phyloP scores from a whole-genome alignment of 1,140 invertebrate species.

The Cherax destructor region DNA sequence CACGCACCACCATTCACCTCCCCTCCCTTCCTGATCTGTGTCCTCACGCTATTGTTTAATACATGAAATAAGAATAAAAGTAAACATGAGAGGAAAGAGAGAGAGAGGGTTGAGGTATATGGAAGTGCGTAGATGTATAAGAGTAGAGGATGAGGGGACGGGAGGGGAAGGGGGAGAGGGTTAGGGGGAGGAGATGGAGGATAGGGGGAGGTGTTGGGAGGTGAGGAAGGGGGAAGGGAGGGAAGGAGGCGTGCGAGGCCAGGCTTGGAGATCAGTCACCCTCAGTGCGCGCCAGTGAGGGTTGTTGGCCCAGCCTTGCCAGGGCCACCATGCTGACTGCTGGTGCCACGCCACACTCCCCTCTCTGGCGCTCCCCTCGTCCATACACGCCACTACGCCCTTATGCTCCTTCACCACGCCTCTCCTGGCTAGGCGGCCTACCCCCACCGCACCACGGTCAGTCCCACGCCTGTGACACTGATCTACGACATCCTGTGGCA shows the following conservation, averaged over 20 bases:
- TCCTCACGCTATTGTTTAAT: background rate
- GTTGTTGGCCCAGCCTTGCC: slow-evolving; percentile 16
- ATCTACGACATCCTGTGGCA: no score
- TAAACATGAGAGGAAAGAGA: background rate
- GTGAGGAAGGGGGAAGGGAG: background rate
- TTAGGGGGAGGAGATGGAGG: background rate
- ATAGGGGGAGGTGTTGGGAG: background rate
- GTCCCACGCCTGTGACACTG: background rate
- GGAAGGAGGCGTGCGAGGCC: background rate
- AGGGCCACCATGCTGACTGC: background rate
- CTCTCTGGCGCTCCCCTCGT: background rate
- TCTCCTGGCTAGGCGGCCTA: background rate
- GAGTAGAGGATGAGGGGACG: background rate
- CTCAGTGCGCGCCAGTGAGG: slow-evolving; percentile 3
- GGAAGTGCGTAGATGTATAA: background rate
- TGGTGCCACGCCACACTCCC: background rate
- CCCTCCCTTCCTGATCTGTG: background rate
- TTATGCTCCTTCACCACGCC: background rate
- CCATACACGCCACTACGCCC: background rate
- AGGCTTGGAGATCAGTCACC: slow-evolving; percentile 31
- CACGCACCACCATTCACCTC: background rate
- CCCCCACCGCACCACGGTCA: background rate
- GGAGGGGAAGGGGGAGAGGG: background rate
- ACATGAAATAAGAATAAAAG: background rate
- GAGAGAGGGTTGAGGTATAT: background rate